These are phyloP conservation scores for Sisor rabdophorus DNA, from an alignment of 2,113 vertebrate species.

Conservation along the genomic window DNA sequence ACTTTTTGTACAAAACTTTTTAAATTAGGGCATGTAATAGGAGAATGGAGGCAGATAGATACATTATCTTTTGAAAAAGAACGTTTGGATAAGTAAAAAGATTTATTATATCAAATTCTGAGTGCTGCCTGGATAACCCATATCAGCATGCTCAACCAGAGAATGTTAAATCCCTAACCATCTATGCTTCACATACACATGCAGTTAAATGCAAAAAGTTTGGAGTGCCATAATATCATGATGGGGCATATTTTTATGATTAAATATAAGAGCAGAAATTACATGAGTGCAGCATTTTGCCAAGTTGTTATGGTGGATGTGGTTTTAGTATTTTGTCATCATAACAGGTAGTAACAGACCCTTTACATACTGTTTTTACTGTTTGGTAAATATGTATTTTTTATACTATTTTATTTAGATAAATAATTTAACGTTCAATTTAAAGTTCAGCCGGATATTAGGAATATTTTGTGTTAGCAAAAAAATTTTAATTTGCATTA, in stretches of 20 bases:
- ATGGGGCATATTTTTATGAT: neutral
- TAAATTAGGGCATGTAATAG: neutral
- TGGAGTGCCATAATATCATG: neutral
- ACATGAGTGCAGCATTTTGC: neutral
- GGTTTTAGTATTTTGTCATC: neutral
- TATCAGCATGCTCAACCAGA: conserved; percentile 4
- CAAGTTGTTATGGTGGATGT: no score
- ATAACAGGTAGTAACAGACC: neutral
- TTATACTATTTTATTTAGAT: neutral
- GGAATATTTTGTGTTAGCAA: neutral
- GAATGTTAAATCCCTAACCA: neutral
- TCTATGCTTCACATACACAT: neutral
- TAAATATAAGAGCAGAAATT: conserved; percentile 2
- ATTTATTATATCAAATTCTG: conserved; percentile 8
- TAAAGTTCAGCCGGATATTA: neutral
- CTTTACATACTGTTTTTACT: neutral
- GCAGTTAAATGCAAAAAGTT: neutral
- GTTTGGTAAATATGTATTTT: neutral
- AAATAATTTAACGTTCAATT: neutral
- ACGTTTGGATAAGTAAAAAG: conserved; percentile 8
- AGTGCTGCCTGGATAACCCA: neutral
- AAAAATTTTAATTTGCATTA: neutral
- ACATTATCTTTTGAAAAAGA: neutral
- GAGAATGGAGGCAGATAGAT: neutral
- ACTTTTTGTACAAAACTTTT: neutral